Conservation (phyloP, 2,113 vertebrate genomes). For the Serilophus lunatus region DNA sequence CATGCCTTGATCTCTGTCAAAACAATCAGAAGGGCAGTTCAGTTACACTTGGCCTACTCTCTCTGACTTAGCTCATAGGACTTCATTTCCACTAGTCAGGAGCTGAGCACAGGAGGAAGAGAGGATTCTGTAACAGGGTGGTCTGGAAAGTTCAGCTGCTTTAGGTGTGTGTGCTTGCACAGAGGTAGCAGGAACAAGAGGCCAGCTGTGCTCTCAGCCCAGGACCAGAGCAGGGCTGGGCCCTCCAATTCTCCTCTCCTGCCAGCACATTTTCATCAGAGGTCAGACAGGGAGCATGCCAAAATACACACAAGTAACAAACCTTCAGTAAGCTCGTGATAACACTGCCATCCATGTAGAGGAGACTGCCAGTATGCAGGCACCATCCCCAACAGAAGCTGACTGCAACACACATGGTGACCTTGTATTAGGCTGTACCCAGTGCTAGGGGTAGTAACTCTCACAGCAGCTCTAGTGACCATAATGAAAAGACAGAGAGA, state of each 20-base stretch:
- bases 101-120: background rate
- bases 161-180: background rate
- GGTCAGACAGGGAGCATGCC: background rate
- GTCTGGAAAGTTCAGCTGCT: background rate
- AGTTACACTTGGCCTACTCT: background rate
- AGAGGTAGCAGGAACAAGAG: background rate
- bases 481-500: background rate
- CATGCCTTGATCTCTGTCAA: background rate
- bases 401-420: background rate
- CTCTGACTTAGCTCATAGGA: background rate
- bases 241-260: background rate
- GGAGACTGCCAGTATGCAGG: background rate
- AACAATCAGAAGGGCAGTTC: background rate
- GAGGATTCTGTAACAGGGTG: background rate
- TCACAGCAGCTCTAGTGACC: background rate
- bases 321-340: background rate
- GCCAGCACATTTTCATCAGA: background rate
- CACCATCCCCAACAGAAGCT: background rate
- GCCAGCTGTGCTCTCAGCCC: background rate
- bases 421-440: background rate
- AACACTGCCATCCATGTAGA: background rate
- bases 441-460: background rate
- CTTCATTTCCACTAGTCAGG: background rate
- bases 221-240: background rate
- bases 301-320: background rate